Conservation (phyloP, 2,113 vertebrate species). For the Gallinago paraguaiae region DNA sequence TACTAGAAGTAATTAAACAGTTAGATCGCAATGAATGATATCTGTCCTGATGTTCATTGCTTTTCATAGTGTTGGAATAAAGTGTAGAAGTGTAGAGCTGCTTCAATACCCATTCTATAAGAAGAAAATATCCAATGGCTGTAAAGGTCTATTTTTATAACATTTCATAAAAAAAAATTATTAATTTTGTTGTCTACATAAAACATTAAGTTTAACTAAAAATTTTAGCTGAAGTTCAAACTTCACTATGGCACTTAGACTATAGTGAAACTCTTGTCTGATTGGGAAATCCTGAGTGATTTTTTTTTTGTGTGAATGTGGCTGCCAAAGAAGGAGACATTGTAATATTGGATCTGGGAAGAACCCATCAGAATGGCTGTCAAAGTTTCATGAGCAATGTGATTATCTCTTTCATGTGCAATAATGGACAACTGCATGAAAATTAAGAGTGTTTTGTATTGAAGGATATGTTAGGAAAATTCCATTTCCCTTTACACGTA, state of each 20-base stretch:
- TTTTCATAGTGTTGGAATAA: not conserved
- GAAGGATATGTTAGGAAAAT: conserved; percentile 12
- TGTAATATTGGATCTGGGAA: not conserved
- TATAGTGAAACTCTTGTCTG: not conserved
- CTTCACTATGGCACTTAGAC: not conserved
- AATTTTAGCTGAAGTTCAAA: not conserved
- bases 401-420: not conserved
- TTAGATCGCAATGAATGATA: not conserved
- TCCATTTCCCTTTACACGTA: not conserved
- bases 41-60: not conserved
- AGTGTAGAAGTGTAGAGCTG: not conserved
- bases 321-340: not conserved
- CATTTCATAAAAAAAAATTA: not conserved
- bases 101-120: not conserved
- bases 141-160: not conserved
- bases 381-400: not conserved
- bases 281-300: not conserved
- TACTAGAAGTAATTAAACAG: not conserved
- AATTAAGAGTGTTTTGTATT: not conserved
- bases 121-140: not conserved
- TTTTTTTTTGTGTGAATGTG: not conserved
- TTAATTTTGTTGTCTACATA: not conserved
- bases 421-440: not conserved
- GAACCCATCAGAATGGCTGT: not conserved
- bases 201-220: not conserved